Base-by-base conservation (phyloP, 2,888 invertebrate genomes). In the Drosophila limbata region DNA sequence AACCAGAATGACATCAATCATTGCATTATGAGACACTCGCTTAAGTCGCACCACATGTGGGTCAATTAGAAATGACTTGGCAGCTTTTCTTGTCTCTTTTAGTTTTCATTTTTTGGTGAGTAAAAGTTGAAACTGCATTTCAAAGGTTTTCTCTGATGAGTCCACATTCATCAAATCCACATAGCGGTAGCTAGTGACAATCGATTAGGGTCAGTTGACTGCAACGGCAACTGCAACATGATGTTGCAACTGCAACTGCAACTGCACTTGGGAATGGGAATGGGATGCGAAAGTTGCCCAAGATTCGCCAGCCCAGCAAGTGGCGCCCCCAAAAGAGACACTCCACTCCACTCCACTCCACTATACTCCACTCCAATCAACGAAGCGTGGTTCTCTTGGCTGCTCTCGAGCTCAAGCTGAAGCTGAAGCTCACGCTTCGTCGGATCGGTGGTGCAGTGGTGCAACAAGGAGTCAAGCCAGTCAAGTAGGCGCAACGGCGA, bases 41-140 rank as follows among this genome's bases (percentile, higher is more conserved):
- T 71, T 79, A 57, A 62, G 63, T 42, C 56, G 51, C 37, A 68
- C 21, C 47, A 21, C 59, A 39, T 77, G 69, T 84, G 85, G 81
- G 84, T 88, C 82, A 88, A 84, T 88, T 86, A 79, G 82, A 73
- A 79, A 81, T 84, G 84, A 84, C 89, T 87, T 67, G 68, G 83
- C 89, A 81, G 76, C 50, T 89, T 89, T 84, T 51, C 44, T 52
- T 57, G 45, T 45, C 13, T 45, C 45, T 17, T 37, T 52, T 11
- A 9, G 28, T 28, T 17, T 37, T 33, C 15, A n/a, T 21, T 15
- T 53, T n/a, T 37, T 59, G 6, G 25, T n/a, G 51, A 62, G 81
- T 84, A 84, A 84, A 68, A 83, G 89, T 69, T 50, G 39, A 51
- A 76, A 64, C 52, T 76, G 77, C 71, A 76, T 69, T 79, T 69